A percentile compares a stretch with the other conserved stretches of the same genome.
phyloP scores from a whole-genome alignment of 2,888 invertebrate genomes.

The Aporophyla nigra region DNA sequence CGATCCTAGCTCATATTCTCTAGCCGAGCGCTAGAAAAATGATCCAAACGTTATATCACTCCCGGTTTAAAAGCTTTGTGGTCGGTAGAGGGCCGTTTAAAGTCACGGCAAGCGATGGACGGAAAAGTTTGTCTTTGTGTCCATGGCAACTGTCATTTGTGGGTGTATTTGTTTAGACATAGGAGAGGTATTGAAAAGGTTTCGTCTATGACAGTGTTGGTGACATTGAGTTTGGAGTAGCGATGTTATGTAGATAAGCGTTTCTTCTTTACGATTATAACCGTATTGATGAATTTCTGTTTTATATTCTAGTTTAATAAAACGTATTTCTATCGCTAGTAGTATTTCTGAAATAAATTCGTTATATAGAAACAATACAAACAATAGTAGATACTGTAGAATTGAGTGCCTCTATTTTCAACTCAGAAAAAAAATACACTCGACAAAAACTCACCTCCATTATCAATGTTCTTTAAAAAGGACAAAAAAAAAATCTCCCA shows the following conservation, averaged over 20 bases:
- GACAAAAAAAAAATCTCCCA: not conserved
- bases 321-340: not conserved
- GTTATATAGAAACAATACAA: not conserved
- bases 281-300: not conserved
- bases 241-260: no score
- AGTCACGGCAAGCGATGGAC: slow-evolving; percentile 9
- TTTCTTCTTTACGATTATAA: not conserved
- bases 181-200: slow-evolving; percentile 2
- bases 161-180: slow-evolving; percentile 1
- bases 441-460: not conserved
- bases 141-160: slow-evolving; percentile 31
- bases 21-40: slow-evolving; percentile 21
- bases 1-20: slow-evolving; percentile 12
- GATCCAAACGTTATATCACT: slow-evolving; percentile 18
- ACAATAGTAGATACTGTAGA: not conserved
- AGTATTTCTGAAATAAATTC: not conserved
- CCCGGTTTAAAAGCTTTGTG: slow-evolving; percentile 35
- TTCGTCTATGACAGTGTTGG: slow-evolving; percentile 2
- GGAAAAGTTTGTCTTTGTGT: slow-evolving; percentile 52
- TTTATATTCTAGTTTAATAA: not conserved
- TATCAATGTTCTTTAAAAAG: not conserved
- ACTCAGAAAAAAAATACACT: not conserved
- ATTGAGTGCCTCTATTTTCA: not conserved
- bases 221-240: not conserved
- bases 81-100: slow-evolving; percentile 12